phyloP scores from a whole-genome alignment of 2,113 vertebrate genomes.

The Lepidiolamprologus cunningtoni region DNA sequence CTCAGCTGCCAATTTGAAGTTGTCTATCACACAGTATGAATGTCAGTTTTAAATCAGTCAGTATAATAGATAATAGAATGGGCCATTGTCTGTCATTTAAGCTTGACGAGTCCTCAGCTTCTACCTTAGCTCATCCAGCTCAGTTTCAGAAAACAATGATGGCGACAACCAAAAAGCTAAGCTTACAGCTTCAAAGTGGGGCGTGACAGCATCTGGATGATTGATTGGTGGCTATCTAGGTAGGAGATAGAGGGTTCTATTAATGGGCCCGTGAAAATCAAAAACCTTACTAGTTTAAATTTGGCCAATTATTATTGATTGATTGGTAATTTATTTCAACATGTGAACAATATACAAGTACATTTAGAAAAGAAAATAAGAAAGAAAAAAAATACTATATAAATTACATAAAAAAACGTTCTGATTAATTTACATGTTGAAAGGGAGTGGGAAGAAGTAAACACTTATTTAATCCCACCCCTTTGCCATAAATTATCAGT shows the following conservation, averaged over 20 bases:
- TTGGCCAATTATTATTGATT: neutral
- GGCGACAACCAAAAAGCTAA: neutral
- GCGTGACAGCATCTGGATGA: fast-evolving
- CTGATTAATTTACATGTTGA: no score
- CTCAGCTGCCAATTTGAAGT: neutral
- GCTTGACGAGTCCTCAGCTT: neutral
- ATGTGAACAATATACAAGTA: no score
- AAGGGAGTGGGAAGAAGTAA: no score
- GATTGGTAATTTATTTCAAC: no score
- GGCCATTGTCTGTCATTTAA: neutral
- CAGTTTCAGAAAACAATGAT: neutral
- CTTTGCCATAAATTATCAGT: no score
- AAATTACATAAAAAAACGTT: no score
- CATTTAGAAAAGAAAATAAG: no score
- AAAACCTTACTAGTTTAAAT: neutral
- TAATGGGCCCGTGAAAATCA: neutral
- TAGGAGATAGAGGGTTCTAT: neutral
- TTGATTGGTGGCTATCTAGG: neutral
- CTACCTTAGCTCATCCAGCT: neutral
- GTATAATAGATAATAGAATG: neutral
- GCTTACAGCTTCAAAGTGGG: neutral
- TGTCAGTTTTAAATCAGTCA: neutral
- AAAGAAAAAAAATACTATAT: no score
- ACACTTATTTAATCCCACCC: no score
- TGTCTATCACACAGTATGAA: neutral